phyloP scores from a whole-genome alignment of 37 sponge, comb jelly and placozoan species.

The Beroe ovata region DNA sequence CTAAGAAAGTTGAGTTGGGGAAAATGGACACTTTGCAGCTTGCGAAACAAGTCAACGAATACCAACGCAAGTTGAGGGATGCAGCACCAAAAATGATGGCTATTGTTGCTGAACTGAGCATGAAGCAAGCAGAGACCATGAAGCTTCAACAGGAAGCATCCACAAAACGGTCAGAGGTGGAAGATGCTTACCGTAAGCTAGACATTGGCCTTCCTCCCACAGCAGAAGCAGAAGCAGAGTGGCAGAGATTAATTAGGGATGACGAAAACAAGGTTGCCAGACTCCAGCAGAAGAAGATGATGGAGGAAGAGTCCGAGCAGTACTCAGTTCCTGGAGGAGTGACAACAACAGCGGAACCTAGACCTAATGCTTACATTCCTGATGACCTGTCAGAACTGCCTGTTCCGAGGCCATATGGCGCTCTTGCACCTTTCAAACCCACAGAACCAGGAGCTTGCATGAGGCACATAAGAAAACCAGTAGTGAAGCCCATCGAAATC shows the following conservation, averaged over 20 bases:
- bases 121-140: conserved; percentile 83
- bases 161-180: conserved; percentile 71
- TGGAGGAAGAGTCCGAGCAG: conserved; percentile 71
- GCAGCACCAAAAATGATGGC: conserved; percentile 93
- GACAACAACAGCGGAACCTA: conserved; percentile 82
- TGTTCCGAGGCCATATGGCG: conserved; percentile 93
- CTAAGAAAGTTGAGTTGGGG: conserved; percentile 67
- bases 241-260: conserved; percentile 70
- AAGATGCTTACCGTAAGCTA: conserved; percentile 76
- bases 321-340: conserved; percentile 76
- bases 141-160: conserved; percentile 77
- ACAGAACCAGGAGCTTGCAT: conserved; percentile 87
- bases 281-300: conserved; percentile 14
- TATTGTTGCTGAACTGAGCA: conserved; percentile 87
- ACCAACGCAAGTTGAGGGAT: conserved; percentile 84
- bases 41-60: conserved; percentile 73
- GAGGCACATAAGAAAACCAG: conserved; percentile 94
- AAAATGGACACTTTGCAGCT: conserved; percentile 32
- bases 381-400: conserved; percentile 84
- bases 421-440: conserved; percentile 96
- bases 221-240: conserved; percentile 73
- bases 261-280: conserved; percentile 27
- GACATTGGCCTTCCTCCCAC: conserved; percentile 83
- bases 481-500: conserved; percentile 90
- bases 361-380: conserved; percentile 97